These are phyloP conservation scores for Bostrychus sinensis DNA, from an alignment of 2,113 vertebrate genomes.

Conservation along the genomic window DNA sequence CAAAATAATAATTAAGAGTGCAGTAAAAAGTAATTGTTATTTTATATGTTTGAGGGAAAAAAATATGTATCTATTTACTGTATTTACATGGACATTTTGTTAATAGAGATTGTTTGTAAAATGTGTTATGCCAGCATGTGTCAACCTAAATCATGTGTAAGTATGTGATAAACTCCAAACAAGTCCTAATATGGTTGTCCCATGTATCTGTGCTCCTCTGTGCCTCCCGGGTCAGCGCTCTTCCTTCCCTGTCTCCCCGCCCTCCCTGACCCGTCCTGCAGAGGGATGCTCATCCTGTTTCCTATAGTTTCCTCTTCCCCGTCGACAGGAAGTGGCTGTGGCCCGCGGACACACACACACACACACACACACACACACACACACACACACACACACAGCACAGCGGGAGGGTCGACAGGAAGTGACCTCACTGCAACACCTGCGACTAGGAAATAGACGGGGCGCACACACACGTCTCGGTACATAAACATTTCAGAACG, in stretches of 20 bases:
- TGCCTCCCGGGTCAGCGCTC: constrained; percentile 62
- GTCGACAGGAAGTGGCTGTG: constrained; percentile 74
- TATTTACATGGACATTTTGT: too few species aligned
- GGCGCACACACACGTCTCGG: constrained; percentile 19
- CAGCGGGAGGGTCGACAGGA: constrained; percentile 61
- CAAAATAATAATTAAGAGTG: too few species aligned
- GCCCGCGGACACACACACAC: constrained; percentile 51
- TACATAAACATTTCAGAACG: constrained; percentile 34
- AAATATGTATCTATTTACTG: too few species aligned
- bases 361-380: constrained; percentile 16
- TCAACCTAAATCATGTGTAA: not conserved
- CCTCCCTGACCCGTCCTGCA: constrained; percentile 61
- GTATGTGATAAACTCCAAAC: constrained; percentile 10
- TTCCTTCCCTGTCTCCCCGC: constrained; percentile 49
- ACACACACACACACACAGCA: constrained; percentile 14
- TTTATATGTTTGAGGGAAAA: too few species aligned
- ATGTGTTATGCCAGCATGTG: not conserved
- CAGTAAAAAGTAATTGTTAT: too few species aligned
- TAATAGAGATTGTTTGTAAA: too few species aligned
- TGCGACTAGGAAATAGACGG: constrained; percentile 74
- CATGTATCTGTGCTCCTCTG: constrained; percentile 27
- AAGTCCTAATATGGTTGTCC: constrained; percentile 35
- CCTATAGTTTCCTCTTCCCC: constrained; percentile 77
- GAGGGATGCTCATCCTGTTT: constrained; percentile 80
- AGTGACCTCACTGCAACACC: constrained; percentile 82